These are phyloP conservation scores for Erythrolamprus reginae DNA, from an alignment of 2,113 vertebrate species.

Conservation along the genomic window DNA sequence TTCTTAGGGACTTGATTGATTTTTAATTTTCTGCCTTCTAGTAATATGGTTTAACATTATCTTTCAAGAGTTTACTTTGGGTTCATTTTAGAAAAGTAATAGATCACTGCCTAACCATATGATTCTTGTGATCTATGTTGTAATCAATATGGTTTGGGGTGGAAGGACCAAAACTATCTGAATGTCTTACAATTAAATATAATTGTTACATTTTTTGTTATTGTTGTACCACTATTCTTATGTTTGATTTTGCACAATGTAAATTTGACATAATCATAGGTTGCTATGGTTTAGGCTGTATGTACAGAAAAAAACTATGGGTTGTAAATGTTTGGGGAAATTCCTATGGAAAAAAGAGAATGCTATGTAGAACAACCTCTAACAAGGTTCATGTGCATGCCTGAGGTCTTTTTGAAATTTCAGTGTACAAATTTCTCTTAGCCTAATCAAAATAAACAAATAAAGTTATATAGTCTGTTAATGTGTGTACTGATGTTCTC, in stretches of 20 bases:
- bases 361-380: slow-evolving; percentile 85
- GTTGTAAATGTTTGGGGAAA: slow-evolving; percentile 90
- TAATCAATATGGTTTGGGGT: slow-evolving; percentile 71
- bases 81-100: slow-evolving; percentile 47
- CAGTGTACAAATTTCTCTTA: slow-evolving; percentile 98
- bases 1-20: not conserved
- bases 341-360: slow-evolving; percentile 95
- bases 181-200: slow-evolving; percentile 74
- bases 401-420: slow-evolving; percentile 86
- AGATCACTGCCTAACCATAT: slow-evolving; percentile 61
- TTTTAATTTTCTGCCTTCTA: slow-evolving; percentile 55
- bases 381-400: slow-evolving; percentile 88
- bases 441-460: slow-evolving; percentile 98
- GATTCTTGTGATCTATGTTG: slow-evolving; percentile 55
- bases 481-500: slow-evolving; percentile 12
- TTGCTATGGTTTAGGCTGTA: slow-evolving; percentile 96
- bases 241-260: slow-evolving; percentile 99
- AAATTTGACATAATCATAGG: slow-evolving; percentile 95
- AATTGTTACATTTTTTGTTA: slow-evolving; percentile 61
- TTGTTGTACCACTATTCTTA: slow-evolving; percentile 81
- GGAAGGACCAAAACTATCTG: slow-evolving; percentile 91
- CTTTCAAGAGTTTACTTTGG: slow-evolving; percentile 53
- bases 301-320: slow-evolving; percentile 89
- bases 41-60: slow-evolving; percentile 35
- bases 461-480: slow-evolving; percentile 74